Percentiles rank a stretch among this genome's conserved stretches.
Evolutionary conservation across 2,888 invertebrate genomes (phyloP).

Genomic region (Archips crataeganus): DNA sequence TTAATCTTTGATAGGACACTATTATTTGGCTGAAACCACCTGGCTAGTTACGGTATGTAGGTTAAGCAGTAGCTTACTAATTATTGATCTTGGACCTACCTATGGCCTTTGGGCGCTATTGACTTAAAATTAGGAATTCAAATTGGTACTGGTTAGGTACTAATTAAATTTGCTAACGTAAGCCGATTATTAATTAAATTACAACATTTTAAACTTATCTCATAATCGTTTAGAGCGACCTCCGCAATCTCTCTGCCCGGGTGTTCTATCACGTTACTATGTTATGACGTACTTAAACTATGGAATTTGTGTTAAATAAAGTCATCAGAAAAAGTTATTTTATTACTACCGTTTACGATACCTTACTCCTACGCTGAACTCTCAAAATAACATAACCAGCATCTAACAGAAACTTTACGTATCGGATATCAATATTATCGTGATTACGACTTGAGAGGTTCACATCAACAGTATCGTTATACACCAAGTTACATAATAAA

Average conservation of each 20-base stretch:
- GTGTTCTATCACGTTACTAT: conserved; percentile 12
- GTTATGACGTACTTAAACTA: conserved; percentile 24
- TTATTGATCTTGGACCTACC: conserved; percentile 29
- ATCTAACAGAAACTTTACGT: conserved; percentile 33
- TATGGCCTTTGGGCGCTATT: conserved; percentile 29
- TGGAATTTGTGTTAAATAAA: conserved; percentile 52
- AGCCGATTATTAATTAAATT: conserved; percentile 16
- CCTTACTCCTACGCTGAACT: conserved; percentile 62
- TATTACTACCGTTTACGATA: conserved; percentile 54
- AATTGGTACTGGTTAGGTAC: conserved; percentile 11
- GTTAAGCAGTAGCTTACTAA: conserved; percentile 39
- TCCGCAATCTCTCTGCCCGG: background rate
- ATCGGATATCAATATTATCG: conserved; percentile 37
- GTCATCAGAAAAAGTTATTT: conserved; percentile 61
- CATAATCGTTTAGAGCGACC: background rate
- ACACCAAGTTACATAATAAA: conserved; percentile 34
- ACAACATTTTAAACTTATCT: background rate
- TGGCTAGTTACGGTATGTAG: conserved; percentile 45
- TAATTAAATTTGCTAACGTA: conserved; percentile 14
- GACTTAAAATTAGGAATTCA: conserved; percentile 30
- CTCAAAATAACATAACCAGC: conserved; percentile 39
- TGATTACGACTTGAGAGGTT: conserved; percentile 35
- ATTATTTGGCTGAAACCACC: conserved; percentile 57
- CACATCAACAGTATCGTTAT: conserved; percentile 31
- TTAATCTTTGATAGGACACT: conserved; percentile 48